Evolutionary conservation across 2,797 vertebrate species (phyloP).

Genomic region (Sebastes alutus): DNA sequence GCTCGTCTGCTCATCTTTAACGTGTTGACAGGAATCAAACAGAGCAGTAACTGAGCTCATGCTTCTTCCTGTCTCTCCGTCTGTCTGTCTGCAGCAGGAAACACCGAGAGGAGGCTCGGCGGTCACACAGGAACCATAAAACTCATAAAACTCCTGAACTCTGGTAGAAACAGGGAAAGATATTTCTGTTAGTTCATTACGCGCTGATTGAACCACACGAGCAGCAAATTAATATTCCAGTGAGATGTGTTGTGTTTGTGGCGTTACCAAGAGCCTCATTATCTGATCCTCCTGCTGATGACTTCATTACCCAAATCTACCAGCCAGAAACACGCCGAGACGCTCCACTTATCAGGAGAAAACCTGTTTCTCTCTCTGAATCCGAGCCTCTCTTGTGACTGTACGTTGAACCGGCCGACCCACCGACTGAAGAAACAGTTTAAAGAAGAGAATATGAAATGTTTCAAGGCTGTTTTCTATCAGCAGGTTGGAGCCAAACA

Average conservation of each 20-base stretch:
- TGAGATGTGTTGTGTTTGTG: conserved; percentile 50
- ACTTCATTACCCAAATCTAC: conserved; percentile 60
- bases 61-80: background rate
- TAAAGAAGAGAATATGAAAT: conserved; percentile 1
- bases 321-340: conserved; percentile 40
- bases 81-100: background rate
- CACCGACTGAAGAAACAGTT: background rate
- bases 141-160: background rate
- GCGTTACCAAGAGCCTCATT: conserved; percentile 50
- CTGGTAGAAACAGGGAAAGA: conserved; percentile 8
- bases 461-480: conserved; percentile 5
- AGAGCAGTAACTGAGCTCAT: too few relatives aligned
- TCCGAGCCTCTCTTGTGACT: conserved; percentile 9
- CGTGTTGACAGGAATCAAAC: too few relatives aligned
- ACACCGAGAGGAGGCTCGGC: background rate
- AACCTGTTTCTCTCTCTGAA: conserved; percentile 10
- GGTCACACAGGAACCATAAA: background rate
- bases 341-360: conserved; percentile 35
- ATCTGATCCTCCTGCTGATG: conserved; percentile 44
- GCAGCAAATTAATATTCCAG: conserved; percentile 48
- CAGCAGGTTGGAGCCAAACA: conserved; percentile 36
- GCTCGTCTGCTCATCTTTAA: too few relatives aligned
- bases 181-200: conserved; percentile 45
- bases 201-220: conserved; percentile 34
- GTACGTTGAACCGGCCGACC: background rate